These are phyloP conservation scores for Phainopepla nitens DNA, from an alignment of 2,113 vertebrate genomes.

Conservation along the genomic window DNA sequence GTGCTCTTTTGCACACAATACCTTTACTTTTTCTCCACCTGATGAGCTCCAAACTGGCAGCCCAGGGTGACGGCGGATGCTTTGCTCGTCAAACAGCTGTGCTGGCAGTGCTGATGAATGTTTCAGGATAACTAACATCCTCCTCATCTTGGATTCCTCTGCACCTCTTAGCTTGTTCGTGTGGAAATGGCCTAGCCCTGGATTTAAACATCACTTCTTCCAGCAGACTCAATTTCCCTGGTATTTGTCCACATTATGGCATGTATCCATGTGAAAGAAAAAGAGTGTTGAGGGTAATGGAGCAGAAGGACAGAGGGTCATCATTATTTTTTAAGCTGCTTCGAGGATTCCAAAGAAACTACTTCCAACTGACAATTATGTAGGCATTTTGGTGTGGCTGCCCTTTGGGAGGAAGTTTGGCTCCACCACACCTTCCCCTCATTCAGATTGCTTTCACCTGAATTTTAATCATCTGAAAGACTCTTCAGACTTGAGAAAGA, in stretches of 20 bases:
- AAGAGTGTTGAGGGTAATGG: constrained; percentile 30
- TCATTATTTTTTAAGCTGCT: constrained; percentile 38
- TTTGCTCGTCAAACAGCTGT: neutral
- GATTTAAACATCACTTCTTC: neutral
- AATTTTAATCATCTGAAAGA: neutral
- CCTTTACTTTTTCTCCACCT: neutral
- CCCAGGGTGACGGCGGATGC: neutral
- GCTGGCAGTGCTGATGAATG: constrained; percentile 27
- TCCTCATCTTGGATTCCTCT: neutral
- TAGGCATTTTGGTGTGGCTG: neutral
- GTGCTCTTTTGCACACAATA: neutral
- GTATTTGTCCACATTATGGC: neutral
- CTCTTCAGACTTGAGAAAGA: neutral
- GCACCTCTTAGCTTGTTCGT: constrained; percentile 9
- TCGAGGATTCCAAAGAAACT: neutral
- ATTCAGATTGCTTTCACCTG: neutral
- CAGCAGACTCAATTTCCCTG: neutral
- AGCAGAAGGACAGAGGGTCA: constrained; percentile 28
- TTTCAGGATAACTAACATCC: constrained; percentile 58
- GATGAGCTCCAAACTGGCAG: neutral
- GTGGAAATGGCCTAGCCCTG: constrained; percentile 13
- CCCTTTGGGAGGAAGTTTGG: neutral
- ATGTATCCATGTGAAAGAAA: constrained; percentile 1
- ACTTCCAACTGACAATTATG: neutral
- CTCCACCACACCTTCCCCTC: neutral